phyloP scores from a whole-genome alignment of 2,113 vertebrate species.

The Ictalurus punctatus region DNA sequence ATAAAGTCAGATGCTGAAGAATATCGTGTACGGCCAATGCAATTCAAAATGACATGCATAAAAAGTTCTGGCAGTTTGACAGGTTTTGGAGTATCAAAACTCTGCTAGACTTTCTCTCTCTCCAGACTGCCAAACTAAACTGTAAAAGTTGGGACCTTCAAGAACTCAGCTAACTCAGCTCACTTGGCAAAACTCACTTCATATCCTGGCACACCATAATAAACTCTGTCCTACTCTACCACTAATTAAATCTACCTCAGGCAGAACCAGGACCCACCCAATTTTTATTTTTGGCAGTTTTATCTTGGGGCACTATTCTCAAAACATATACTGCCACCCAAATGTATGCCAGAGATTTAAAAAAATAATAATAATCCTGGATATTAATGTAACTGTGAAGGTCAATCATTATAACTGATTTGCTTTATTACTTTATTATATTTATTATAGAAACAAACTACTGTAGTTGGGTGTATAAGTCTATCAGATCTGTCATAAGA shows the following conservation, averaged over 20 bases:
- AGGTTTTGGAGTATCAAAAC: constrained; percentile 18
- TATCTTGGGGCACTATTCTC: not conserved
- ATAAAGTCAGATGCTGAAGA: not conserved
- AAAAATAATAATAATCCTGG: not conserved
- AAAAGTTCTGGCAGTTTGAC: constrained; percentile 25
- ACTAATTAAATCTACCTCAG: not conserved
- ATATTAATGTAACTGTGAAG: not conserved
- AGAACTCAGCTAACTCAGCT: constrained; percentile 22
- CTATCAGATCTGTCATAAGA: not conserved
- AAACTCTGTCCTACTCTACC: constrained; percentile 6
- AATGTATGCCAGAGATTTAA: not conserved
- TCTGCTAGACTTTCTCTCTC: not conserved
- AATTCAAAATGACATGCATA: not conserved
- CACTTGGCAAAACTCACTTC: constrained; percentile 20
- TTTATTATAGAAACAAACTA: not conserved
- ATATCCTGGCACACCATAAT: not conserved
- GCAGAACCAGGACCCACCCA: not conserved
- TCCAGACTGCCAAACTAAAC: constrained; percentile 40
- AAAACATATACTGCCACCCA: not conserved
- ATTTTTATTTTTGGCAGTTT: not conserved
- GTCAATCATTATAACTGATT: not conserved
- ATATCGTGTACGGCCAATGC: not conserved
- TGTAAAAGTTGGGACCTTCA: constrained; percentile 29
- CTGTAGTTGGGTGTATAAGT: not conserved
- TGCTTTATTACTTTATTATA: constrained; percentile 1